A percentile compares a stretch with the other conserved stretches of the same genome.
Conservation (phyloP, 2,113 vertebrate genomes). For the Laticauda colubrina region DNA sequence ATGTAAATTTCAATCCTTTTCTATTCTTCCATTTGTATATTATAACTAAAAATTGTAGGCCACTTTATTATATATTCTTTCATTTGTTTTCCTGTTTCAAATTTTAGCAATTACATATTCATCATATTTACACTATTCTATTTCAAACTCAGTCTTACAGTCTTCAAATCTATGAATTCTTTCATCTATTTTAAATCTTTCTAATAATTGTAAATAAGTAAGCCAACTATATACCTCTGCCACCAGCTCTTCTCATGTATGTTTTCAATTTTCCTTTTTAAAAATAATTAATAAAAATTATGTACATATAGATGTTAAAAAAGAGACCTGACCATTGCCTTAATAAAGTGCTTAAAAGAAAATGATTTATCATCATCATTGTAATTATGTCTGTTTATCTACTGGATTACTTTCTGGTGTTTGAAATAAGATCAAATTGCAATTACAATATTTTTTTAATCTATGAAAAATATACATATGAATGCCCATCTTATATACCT, state of each 20-base stretch:
- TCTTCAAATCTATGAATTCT: neutral
- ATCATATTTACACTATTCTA: neutral
- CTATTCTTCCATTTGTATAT: neutral
- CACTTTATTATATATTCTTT: neutral
- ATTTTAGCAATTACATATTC: neutral
- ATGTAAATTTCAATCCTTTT: neutral
- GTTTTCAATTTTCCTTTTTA: neutral
- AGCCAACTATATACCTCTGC: neutral
- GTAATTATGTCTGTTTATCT: neutral
- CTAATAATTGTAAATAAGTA: neutral
- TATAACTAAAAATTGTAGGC: neutral
- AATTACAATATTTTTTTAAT: neutral
- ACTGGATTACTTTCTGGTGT: neutral
- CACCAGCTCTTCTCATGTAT: neutral
- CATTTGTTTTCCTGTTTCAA: neutral
- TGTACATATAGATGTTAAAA: neutral
- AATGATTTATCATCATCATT: neutral
- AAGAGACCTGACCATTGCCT: neutral
- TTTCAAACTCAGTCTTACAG: neutral
- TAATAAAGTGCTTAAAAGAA: neutral
- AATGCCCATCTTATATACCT: neutral
- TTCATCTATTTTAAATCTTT: neutral
- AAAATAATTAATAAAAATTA: neutral
- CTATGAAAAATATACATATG: neutral
- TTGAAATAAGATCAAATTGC: neutral